Conservation (phyloP, 2,888 invertebrate species). For the Polia nebulosa region DNA sequence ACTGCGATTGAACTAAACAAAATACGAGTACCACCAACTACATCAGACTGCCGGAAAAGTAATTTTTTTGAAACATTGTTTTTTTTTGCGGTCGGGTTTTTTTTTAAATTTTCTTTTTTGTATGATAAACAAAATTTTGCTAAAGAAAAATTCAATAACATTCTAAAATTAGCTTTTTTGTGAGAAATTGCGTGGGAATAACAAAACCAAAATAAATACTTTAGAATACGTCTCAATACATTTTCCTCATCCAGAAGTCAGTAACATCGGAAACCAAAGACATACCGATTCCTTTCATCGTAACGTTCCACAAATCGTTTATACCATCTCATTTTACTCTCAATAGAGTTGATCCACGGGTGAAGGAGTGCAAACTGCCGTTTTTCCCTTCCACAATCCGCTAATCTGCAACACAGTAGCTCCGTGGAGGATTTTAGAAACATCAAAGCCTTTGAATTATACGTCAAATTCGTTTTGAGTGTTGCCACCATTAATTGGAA, state of each 20-base stretch:
- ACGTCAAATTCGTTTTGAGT: conserved; percentile 58
- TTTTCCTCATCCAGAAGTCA: conserved; percentile 14
- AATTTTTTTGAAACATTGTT: no score
- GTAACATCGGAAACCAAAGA: conserved; percentile 31
- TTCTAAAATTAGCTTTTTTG: neutral
- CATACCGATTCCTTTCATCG: conserved; percentile 45
- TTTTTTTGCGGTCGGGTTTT: no score
- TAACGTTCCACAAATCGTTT: conserved; percentile 59
- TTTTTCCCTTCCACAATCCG: conserved; percentile 59
- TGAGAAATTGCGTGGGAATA: neutral
- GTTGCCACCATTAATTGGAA: conserved; percentile 69
- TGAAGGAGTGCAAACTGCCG: conserved; percentile 54
- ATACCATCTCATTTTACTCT: conserved; percentile 64
- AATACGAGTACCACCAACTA: no score
- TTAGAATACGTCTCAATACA: neutral
- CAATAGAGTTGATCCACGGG: conserved; percentile 63
- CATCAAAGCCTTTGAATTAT: conserved; percentile 74
- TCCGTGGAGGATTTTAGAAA: conserved; percentile 59
- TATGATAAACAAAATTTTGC: neutral
- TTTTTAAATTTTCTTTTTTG: no score
- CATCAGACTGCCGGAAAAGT: no score
- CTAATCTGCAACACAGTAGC: conserved; percentile 65
- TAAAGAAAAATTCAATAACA: neutral
- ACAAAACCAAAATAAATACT: neutral
- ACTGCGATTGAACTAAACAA: no score